Evolutionary conservation across 2,797 vertebrate genomes (phyloP).

Genomic region (Lepilemur septentrionalis): DNA sequence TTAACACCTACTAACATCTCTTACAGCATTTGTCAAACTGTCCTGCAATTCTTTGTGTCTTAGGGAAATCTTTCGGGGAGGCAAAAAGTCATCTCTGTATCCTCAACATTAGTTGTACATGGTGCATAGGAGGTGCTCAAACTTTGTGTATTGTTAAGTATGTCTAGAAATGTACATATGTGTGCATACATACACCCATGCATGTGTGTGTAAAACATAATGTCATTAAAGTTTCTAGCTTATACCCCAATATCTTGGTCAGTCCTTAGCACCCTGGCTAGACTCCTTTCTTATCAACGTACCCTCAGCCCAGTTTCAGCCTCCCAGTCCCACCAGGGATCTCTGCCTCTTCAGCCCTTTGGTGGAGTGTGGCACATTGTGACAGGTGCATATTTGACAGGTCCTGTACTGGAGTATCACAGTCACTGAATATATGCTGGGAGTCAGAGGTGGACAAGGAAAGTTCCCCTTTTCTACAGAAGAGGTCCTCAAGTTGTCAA

Average conservation of each 20-base stretch:
- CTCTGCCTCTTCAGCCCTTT: neutral
- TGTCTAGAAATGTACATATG: neutral
- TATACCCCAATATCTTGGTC: neutral
- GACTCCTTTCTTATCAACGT: neutral
- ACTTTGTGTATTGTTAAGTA: neutral
- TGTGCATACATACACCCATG: neutral
- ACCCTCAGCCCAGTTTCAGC: neutral
- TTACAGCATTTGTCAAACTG: neutral
- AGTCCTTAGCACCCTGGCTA: neutral
- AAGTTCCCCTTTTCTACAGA: neutral
- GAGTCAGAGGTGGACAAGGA: neutral
- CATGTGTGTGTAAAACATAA: neutral
- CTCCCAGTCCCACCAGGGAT: neutral
- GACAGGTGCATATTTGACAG: neutral
- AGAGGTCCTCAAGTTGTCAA: neutral
- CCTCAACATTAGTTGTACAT: neutral
- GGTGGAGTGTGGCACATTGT: neutral
- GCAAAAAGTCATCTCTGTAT: neutral
- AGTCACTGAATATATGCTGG: neutral
- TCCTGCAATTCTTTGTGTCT: neutral
- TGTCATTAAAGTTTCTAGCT: neutral
- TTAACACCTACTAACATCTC: neutral
- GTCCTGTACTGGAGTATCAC: neutral
- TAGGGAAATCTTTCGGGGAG: neutral
- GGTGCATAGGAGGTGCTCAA: neutral